These are phyloP conservation scores for Hydroisotoma schaefferi DNA, from an alignment of 2,888 invertebrate species.

Conservation along the genomic window DNA sequence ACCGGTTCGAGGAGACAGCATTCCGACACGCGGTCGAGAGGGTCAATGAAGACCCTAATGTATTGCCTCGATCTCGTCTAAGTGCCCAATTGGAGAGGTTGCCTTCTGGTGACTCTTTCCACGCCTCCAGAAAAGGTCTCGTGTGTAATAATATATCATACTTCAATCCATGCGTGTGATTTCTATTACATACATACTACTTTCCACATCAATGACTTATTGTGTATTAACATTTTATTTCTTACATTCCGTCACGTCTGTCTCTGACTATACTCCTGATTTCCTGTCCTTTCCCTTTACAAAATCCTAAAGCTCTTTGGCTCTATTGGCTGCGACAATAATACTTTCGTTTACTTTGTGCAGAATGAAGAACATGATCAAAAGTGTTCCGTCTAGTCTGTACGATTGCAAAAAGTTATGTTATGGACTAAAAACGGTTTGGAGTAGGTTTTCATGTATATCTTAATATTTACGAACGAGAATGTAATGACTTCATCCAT, in stretches of 20 bases:
- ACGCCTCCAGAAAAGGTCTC: slow-evolving; percentile 84
- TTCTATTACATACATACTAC: slow-evolving; percentile 3
- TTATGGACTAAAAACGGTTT: not conserved
- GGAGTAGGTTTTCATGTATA: too few species aligned
- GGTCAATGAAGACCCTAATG: slow-evolving; percentile 77
- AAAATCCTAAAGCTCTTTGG: too few species aligned
- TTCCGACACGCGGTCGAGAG: slow-evolving; percentile 85
- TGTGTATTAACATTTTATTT: not conserved
- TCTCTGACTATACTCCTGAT: not conserved
- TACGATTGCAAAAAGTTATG: too few species aligned
- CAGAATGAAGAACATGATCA: not conserved
- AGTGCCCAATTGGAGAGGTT: slow-evolving; percentile 85
- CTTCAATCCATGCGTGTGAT: slow-evolving; percentile 5
- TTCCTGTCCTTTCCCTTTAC: not conserved
- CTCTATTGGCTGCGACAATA: too few species aligned
- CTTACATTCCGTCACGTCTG: too few species aligned
- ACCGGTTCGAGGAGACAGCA: slow-evolving; percentile 67
- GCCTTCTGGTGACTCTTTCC: slow-evolving; percentile 88
- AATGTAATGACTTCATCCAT: too few species aligned
- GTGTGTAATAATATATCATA: slow-evolving; percentile 12
- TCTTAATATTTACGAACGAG: too few species aligned
- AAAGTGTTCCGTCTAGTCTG: too few species aligned
- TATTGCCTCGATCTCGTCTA: slow-evolving; percentile 77
- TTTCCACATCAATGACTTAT: not conserved
- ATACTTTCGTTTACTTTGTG: slow-evolving; percentile 1